Base-by-base conservation (phyloP, 2,797 vertebrate genomes). In the Enteromius mattozi region DNA sequence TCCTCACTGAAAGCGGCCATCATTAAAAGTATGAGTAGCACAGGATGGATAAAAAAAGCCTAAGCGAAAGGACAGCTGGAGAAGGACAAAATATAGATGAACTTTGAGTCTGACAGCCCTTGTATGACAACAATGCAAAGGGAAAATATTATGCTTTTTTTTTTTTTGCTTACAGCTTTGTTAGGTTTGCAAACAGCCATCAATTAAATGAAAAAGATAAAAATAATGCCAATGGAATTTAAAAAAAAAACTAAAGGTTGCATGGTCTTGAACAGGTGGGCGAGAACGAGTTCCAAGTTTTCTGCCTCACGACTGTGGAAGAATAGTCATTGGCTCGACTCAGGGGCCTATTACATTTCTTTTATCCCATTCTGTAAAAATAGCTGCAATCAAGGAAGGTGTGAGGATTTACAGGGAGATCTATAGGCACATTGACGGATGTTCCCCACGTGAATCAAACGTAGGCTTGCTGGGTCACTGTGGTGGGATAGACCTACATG, bases 301-400 rank as follows among this genome's bases (percentile, higher is more conserved):
- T 89, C 87, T 90, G 88, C 84, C 87, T 88, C 86, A 78, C 87
- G 88, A 89, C 84, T 81, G 81, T 30, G n/a, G 10, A 65, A 78
- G 85, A 86, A 80, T 83, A 86, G 49, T 66, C 84, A 87, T 68
- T 74, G 40, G 59, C 79, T 86, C 78, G 49, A 27, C 80, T 70
- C 27, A 12, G 68, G 45, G 65, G 61, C 82, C 78, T 85, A 86
- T 91, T 82, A 19, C 37, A 54, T 91, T 86, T 84, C 87, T 77
- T 77, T 56, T 45, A 83, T 65, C 37, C 59, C 63, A 8, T 77
- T 78, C 77, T 61, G 66, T 79, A 88, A 89, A 88, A 88, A 90
- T 88, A 89, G 88, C 74, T 61, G 85, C 80, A 86, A 89, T 88
- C 72, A 87, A 87, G 86, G 76, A 89, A 85, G 66, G 86, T 84